Base-by-base conservation (phyloP, 2,797 vertebrate genomes). In the Amphiprion clarkii region DNA sequence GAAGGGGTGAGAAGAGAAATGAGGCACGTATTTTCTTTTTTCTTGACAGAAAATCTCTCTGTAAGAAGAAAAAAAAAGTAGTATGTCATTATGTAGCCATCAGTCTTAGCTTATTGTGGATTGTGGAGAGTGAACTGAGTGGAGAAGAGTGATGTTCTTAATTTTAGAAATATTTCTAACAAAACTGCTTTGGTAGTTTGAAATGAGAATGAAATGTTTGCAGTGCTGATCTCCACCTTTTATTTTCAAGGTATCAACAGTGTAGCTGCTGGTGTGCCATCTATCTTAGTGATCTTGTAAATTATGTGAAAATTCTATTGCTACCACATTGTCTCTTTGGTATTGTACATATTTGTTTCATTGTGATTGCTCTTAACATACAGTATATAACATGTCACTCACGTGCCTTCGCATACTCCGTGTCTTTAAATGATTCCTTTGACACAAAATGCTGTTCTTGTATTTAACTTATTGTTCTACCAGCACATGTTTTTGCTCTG, bases 381-480 rank as follows among this genome's bases (percentile, higher is more conserved):
- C 48, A 39, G 39, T 61, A 66, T 39, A 49, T 79, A 85, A 88
- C 85, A 66, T 60, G 85, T 88, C 78, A 68, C 81, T 81, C 61
- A 63, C 17, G 39, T 80, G 74, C 76, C 76, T 84, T 84, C 36
- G 21, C 74, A 54, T 79, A 63, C 65, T 54, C 40, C 12, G 53
- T 81, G 52, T 84, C 70, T 79, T 74, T 73, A 64, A 73, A 76
- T 78, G 74, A 84, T 85, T 89, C 79, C 70, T 80, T 67, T 82
- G 62, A 84, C 76, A 76, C 78, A 48, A 73, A 53, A 67, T 79
- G 58, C 40, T 84, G 66, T 74, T 68, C 81, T 67, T 79, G 65
- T 91, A 65, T 91, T 94, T 94, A 93, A 94, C 90, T 94, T 94
- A 94, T 93, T 94, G 84, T 83, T 92, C 78, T 87, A 74, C 78